Evolutionary conservation across 1,140 invertebrate species (phyloP).

Genomic region (Drosophila bipectinata): DNA sequence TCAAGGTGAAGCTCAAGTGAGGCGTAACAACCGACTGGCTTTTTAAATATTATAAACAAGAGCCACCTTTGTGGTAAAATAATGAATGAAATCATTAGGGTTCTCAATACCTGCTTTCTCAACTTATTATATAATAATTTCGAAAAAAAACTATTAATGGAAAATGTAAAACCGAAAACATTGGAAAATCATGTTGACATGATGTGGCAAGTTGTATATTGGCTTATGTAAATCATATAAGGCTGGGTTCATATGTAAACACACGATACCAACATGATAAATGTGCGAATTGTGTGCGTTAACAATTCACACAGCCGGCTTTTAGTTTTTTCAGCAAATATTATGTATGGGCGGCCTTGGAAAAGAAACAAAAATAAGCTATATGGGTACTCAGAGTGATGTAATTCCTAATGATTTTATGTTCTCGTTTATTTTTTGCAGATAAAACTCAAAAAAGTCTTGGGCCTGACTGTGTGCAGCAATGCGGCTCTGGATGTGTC

Average conservation of each 20-base stretch:
- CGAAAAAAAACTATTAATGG: constrained; percentile 15
- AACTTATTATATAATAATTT: neutral
- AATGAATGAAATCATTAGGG: constrained; percentile 46
- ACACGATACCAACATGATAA: constrained; percentile 35
- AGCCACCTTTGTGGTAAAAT: constrained; percentile 19
- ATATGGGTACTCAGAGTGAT: constrained; percentile 33
- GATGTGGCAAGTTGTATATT: constrained; percentile 25
- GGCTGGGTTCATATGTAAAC: constrained; percentile 55
- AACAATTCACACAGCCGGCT: constrained; percentile 57
- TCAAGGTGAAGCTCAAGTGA: constrained; percentile 68
- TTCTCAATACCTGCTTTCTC: neutral
- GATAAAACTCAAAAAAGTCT: constrained; percentile 96
- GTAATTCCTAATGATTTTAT: constrained; percentile 53
- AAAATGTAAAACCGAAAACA: constrained; percentile 16
- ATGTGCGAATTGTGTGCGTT: constrained; percentile 71
- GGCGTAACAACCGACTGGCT: constrained; percentile 50
- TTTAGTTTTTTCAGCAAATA: constrained; percentile 33
- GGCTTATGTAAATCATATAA: constrained; percentile 49
- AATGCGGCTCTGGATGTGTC: constrained; percentile 96
- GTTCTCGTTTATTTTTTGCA: constrained; percentile 83
- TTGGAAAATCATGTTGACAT: constrained; percentile 58
- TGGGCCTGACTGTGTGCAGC: constrained; percentile 95
- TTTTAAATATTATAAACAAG: constrained; percentile 12
- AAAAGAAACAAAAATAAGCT: constrained; percentile 7
- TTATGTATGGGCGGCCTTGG: constrained; percentile 50